phyloP scores from a whole-genome alignment of 2,888 invertebrate species.

The Drosophila meridionalis region DNA sequence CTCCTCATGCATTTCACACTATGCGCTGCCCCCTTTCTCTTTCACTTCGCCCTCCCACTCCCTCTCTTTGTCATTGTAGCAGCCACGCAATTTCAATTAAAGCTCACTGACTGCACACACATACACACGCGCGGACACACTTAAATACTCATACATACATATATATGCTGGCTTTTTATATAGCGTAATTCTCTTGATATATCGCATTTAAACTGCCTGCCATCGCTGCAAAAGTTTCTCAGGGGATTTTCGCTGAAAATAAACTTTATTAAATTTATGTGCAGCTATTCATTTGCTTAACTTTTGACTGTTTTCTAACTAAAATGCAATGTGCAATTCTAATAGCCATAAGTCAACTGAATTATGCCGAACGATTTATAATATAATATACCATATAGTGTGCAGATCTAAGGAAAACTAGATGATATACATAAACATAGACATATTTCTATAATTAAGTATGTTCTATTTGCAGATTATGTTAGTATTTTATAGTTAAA shows the following conservation, averaged over 20 bases:
- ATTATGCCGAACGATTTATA: not conserved
- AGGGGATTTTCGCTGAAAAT: conserved; percentile 35
- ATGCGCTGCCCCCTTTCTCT: conserved; percentile 2
- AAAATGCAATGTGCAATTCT: conserved; percentile 16
- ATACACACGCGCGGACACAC: conserved; percentile 18
- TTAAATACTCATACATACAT: conserved; percentile 4
- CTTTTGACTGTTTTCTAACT: conserved; percentile 25
- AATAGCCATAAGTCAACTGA: conserved; percentile 2
- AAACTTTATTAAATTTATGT: conserved; percentile 49
- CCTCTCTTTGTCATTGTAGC: conserved; percentile 27
- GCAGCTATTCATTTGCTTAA: conserved; percentile 14
- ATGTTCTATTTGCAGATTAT: too few species aligned
- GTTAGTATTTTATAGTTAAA: too few species aligned
- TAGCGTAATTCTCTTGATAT: conserved; percentile 54
- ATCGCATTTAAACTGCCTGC: conserved; percentile 66
- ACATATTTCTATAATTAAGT: too few species aligned
- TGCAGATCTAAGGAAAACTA: not conserved
- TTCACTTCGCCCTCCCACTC: conserved; percentile 9
- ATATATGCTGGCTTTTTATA: conserved; percentile 23
- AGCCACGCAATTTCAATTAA: conserved; percentile 73
- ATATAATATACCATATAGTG: too few species aligned
- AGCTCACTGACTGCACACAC: conserved; percentile 57
- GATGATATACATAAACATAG: not conserved
- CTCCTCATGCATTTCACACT: conserved; percentile 37
- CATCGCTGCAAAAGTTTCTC: conserved; percentile 35